Conservation (phyloP, 2,797 vertebrate species). For the Manis javanica region DNA sequence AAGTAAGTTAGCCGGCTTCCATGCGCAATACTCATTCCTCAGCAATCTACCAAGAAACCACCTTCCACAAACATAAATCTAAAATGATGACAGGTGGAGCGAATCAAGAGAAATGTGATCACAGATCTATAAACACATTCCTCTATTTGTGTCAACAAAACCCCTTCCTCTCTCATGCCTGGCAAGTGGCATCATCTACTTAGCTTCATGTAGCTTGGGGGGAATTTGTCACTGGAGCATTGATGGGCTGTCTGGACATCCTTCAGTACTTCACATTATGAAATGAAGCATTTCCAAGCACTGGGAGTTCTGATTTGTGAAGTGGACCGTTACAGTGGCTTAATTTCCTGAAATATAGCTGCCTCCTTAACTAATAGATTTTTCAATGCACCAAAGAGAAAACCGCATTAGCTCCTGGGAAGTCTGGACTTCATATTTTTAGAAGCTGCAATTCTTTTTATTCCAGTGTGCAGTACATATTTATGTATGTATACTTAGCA, state of each 20-base stretch:
- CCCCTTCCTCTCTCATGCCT: rapidly evolving
- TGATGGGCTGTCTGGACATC: not conserved
- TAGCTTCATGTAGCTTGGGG: not conserved
- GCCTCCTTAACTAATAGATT: slow-evolving; percentile 67
- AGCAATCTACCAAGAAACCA: not conserved
- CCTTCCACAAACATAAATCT: not conserved
- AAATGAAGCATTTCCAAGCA: slow-evolving; percentile 50
- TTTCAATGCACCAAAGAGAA: slow-evolving; percentile 68
- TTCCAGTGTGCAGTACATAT: not conserved
- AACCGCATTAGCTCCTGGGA: slow-evolving; percentile 72
- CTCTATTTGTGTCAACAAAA: not conserved
- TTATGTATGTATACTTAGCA: not conserved
- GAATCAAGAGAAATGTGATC: not conserved
- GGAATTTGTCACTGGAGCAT: slow-evolving; percentile 7
- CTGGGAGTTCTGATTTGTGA: slow-evolving; percentile 71
- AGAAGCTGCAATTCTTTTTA: slow-evolving; percentile 59
- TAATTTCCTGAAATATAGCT: slow-evolving; percentile 76
- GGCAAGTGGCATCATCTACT: not conserved
- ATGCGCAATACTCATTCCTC: not conserved
- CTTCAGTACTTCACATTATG: slow-evolving; percentile 34
- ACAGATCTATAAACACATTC: not conserved
- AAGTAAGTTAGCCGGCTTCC: not conserved
- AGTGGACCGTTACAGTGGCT: slow-evolving; percentile 64
- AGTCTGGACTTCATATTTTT: slow-evolving; percentile 72
- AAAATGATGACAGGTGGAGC: not conserved